Percentiles rank a stretch among this genome's conserved stretches.
phyloP scores from a whole-genome alignment of 2,113 vertebrate genomes.

The Salvelinus namaycush region DNA sequence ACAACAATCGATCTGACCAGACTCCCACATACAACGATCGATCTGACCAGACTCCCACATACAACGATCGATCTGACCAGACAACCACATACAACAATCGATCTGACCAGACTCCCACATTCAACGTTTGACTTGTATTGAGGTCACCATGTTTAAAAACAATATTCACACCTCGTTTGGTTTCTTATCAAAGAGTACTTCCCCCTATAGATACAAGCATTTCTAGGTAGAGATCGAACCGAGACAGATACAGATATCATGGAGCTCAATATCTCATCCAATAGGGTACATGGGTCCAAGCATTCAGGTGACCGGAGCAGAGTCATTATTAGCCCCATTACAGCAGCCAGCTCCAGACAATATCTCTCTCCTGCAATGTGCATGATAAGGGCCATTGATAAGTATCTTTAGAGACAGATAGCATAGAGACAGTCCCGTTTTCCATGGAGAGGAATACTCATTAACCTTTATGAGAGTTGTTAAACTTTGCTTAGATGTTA shows the following conservation, averaged over 20 bases:
- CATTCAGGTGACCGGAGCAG: slow-evolving; percentile 27
- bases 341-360: slow-evolving; percentile 32
- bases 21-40: neutral
- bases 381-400: slow-evolving; percentile 62
- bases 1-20: neutral
- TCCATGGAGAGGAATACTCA: slow-evolving; percentile 58
- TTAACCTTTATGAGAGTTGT: slow-evolving; percentile 75
- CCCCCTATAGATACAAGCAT: slow-evolving; percentile 9
- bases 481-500: slow-evolving; percentile 78
- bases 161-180: slow-evolving; percentile 53
- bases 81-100: no score
- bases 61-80: neutral
- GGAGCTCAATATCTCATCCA: slow-evolving; percentile 33
- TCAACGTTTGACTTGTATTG: neutral
- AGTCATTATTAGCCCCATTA: slow-evolving; percentile 15
- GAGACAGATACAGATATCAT: neutral
- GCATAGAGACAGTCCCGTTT: slow-evolving; percentile 46
- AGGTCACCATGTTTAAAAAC: neutral
- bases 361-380: slow-evolving; percentile 51
- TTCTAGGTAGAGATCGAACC: slow-evolving; percentile 33
- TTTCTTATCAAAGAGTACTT: slow-evolving; percentile 52
- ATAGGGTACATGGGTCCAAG: slow-evolving; percentile 37
- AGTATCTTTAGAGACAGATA: slow-evolving; percentile 46
- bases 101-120: slow-evolving; percentile 19
- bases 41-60: slow-evolving; percentile 18